phyloP scores from a whole-genome alignment of 2,797 vertebrate genomes.

The Falco naumanni region DNA sequence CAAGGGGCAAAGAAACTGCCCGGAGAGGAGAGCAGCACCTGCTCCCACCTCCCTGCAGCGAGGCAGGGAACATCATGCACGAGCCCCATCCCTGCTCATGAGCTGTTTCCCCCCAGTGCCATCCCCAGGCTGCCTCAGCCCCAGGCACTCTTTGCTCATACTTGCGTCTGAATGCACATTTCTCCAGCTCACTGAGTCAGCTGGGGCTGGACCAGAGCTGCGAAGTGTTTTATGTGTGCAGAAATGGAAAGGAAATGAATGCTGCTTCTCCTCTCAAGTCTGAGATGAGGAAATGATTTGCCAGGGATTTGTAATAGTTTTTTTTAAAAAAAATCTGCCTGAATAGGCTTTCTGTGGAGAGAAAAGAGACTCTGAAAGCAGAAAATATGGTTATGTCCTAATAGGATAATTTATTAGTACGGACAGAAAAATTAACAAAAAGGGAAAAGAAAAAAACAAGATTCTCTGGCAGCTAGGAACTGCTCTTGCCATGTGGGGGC shows the following conservation, averaged over 20 bases:
- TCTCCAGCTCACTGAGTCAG: constrained; percentile 2
- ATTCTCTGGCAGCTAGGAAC: neutral
- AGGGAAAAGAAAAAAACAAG: neutral
- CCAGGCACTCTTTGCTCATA: neutral
- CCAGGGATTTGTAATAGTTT: neutral
- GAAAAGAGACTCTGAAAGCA: neutral
- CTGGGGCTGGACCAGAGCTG: neutral
- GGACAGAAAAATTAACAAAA: neutral
- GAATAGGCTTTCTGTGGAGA: constrained; percentile 19
- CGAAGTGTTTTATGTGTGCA: constrained; percentile 1
- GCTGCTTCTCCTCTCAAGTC: constrained; percentile 13
- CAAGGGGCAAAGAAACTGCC: neutral
- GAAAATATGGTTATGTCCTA: constrained; percentile 8
- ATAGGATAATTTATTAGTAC: constrained; percentile 5
- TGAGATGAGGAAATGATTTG: constrained; percentile 5
- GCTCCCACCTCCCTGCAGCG: neutral
- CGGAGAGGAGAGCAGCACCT: neutral
- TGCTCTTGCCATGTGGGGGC: neutral
- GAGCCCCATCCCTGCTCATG: neutral
- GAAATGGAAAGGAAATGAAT: constrained; percentile 33
- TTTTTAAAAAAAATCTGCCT: neutral
- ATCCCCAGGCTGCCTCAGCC: neutral
- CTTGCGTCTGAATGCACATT: neutral
- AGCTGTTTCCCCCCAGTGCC: neutral
- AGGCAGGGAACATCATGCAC: neutral